Evolutionary conservation across 1,140 invertebrate species (phyloP), one percentile per base, ranked within the genome.

Genomic region (Trichoplusia ni): DNA sequence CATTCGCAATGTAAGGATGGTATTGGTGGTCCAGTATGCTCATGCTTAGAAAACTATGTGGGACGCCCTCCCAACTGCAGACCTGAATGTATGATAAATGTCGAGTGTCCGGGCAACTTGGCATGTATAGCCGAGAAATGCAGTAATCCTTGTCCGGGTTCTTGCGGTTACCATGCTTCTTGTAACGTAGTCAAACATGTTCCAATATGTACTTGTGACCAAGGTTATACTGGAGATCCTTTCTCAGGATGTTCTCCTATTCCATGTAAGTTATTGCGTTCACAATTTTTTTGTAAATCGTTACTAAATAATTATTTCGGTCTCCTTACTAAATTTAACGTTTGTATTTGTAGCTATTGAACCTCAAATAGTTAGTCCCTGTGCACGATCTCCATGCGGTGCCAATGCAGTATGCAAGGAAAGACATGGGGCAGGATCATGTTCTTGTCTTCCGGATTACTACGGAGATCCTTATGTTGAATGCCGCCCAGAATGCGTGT

Each of bases 341-440:
- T 35, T 54, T 49, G 33, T 64, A 61, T 11, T 83, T 83, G 56
- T 84, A 90, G 87, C 72, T 14, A 82, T 86, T 23, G 88, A 88
- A 72, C 77, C 80, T 38, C 90, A 83, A 77, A 66, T 89, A 46
- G 89, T 86, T 61, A 91, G 91, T 77, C 94, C 93, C 6, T 95
- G 94, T 77, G 77, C 86, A 38, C 92, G 91, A 37, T 93, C 92
- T 38, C 96, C 96, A 8, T 97, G 96, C 84, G 96, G 96, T n/a
- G 91, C 94, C 2, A 97, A 97, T 87, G 95, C 95, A 14, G 70
- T 94, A 44, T 97, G 96, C 85, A 94, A 95, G 86, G 95, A 96
- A 90, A 91, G 93, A 49, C 92, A 94, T 75, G 93, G 92, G 59
- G 92, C 93, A 62, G 94, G 94, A 23, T 94, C 94, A 40, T 96